Evolutionary conservation across 2,797 vertebrate genomes (phyloP), one percentile per base, ranked within the genome.

Genomic region (Coluber constrictor): DNA sequence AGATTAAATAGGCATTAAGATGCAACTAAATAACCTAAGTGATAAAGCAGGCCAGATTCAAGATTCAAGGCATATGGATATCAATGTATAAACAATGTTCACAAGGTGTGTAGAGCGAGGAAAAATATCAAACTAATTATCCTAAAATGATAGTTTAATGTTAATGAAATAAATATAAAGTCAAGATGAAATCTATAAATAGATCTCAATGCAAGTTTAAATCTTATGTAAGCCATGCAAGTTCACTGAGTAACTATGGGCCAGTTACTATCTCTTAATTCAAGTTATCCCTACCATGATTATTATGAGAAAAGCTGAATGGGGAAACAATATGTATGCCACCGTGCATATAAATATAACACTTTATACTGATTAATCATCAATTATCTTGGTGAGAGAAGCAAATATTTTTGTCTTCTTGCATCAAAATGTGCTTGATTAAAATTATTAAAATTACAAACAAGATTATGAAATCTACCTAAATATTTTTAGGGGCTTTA

Each of bases 361-460:
- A 47, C 92, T 97, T 95, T 91, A 96, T 92, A 95, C 93, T 95
- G 91, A 94, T 96, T 94, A 90, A 94, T 92, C 91, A 29, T 63
- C 27, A 29, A 29, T 63, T 63, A 63, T 63, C 96, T 94, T 95
- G 94, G 93, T 93, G 92, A 95, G 93, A 97, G 94, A 97, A 96
- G 96, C 96, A 4, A 96, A 18, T 93, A 93, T 95, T 95, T 96
- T 94, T 95, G 95, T 95, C 96, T 96, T 94, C 15, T 57, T 95
- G 96, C 93, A 93, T 55, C 96, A 95, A 96, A 18, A 56, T 32
- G 23, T n/a, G 29, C 29, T 57, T 87, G 27, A 87, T n/a, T 87
- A 56, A 55, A 55, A n/a, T 56, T 57, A 56, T 55, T n/a, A 32
- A 86, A 87, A 37, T 23, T 25, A 4, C 47, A 27, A 92, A 29